Evolutionary conservation across 2,113 vertebrate genomes (phyloP).

Genomic region (Rhineura floridana): DNA sequence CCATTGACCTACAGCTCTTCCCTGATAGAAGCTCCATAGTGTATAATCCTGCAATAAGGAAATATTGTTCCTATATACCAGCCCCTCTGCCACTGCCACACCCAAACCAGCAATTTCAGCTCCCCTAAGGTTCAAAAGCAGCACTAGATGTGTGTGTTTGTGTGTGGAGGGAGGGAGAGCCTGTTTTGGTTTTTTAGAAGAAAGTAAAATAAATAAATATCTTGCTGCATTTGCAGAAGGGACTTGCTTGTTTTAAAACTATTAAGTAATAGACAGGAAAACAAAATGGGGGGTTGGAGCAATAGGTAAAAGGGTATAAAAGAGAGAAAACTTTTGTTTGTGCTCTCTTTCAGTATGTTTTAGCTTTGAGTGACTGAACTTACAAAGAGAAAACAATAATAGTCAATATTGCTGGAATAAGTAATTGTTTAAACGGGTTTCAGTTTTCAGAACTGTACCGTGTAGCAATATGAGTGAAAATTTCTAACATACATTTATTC

Average conservation of each 20-base stretch:
- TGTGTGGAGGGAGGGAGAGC: too few relatives aligned
- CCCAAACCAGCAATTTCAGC: not conserved
- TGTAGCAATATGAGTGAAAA: too few relatives aligned
- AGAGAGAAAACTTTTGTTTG: not conserved
- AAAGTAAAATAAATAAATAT: not conserved
- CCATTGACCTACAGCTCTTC: too few relatives aligned
- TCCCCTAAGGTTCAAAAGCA: not conserved
- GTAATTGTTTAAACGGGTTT: too few relatives aligned
- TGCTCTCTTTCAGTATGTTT: not conserved
- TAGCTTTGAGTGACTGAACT: too few relatives aligned
- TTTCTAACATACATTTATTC: too few relatives aligned
- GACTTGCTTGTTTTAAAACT: not conserved
- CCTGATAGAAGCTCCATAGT: not conserved
- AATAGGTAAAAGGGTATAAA: not conserved
- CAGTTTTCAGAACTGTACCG: too few relatives aligned
- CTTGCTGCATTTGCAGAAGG: not conserved
- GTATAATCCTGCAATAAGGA: not conserved
- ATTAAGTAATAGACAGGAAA: not conserved
- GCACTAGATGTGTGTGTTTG: not conserved
- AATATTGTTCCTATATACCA: not conserved
- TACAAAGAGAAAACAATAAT: too few relatives aligned
- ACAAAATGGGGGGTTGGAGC: not conserved
- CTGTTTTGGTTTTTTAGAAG: not conserved
- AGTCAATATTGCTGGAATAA: too few relatives aligned
- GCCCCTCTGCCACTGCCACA: not conserved